Evolutionary conservation across 2,888 invertebrate genomes (phyloP), one percentile per base, ranked within the genome.

Genomic region (Drosophila trichaetosa): DNA sequence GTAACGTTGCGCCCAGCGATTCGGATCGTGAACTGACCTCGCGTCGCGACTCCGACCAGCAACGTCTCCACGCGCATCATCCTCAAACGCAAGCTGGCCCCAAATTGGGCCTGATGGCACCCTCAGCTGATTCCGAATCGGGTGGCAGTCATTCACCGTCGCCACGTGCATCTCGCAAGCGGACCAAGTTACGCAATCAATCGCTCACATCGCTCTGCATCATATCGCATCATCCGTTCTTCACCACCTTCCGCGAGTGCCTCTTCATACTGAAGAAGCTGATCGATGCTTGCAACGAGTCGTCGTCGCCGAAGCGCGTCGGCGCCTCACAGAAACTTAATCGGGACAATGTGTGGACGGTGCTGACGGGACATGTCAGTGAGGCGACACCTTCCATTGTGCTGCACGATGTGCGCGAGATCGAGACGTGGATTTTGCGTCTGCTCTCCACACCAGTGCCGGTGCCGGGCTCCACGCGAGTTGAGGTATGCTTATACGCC

Each of bases 191-290:
- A 82, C 95, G 98, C 87, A 98, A 97, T 93, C 98, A 98, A 93
- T 98, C 99, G 18, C 94, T 99, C 82, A 99, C 99, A 46, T 99
- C 99, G 57, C 94, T 99, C 67, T 99, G 99, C 94, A 95, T 99
- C 83, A 95, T 99, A 67, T 99, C 99, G 75, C 99, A 99, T 94
- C 99, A 99, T 94, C 99, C 99, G 42, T 99, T 99, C 94, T 99
- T 99, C 94, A 97, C 99, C 76, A 98, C 97, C 91, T 99, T 99
- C 94, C 97, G 99, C 81, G 98, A 99, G 94, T 98, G 99, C 94
- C 95, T 99, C 87, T 97, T 97, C 94, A 97, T 99, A 87, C 94
- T 99, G 90, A 98, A 98, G 94, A 97, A 97, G 92, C 94, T 99
- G 82, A 98, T 99, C 89, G 99, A 99, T 94, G 98, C 99, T 69